Evolutionary conservation across 2,797 vertebrate genomes (phyloP), one percentile per base, ranked within the genome.

Genomic region (Lacerta viridis): DNA sequence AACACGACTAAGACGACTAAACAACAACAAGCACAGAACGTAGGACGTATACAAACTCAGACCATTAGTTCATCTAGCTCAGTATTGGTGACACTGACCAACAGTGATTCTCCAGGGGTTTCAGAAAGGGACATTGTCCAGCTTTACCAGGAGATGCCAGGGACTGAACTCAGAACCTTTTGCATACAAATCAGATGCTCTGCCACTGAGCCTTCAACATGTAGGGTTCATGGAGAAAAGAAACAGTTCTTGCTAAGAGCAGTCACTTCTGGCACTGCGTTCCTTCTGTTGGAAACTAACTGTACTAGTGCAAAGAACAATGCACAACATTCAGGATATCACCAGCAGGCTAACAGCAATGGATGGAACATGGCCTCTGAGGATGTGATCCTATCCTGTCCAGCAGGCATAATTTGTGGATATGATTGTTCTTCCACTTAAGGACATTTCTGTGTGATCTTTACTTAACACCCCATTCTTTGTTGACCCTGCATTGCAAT

Each of bases 401-500:
- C 50, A 72, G 46, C 55, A 72, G n/a, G 29, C 84, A 15, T 79
- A 43, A 41, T 29, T 36, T 18, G 76, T 79, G 23, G 29, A 71
- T 36, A 69, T 36, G 36, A 69, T 27, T 10, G 15, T 39, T 59
- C 5, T 27, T 81, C 84, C n/a, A 50, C 8, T 66, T 90, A 83
- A 80, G 82, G 72, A n/a, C 41, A 29, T 89, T 90, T 87, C 89
- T 82, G 13, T 85, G 25, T 79, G 71, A 59, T 91, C 27, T 91
- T 46, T 72, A 3, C 64, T 90, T 90, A 77, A 80, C 77, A 71
- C 55, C 69, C 79, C 33, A 80, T 85, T 92, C 50, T 72, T 68
- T 68, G 81, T 61, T 80, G 88, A 89, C 92, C 92, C 91, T 89
- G 79, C 87, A 93, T 95, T 10, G 82, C 90, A 94, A 90, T 95